phyloP scores from a whole-genome alignment of 1,140 invertebrate genomes.

The Pogonognathellus flavescens region DNA sequence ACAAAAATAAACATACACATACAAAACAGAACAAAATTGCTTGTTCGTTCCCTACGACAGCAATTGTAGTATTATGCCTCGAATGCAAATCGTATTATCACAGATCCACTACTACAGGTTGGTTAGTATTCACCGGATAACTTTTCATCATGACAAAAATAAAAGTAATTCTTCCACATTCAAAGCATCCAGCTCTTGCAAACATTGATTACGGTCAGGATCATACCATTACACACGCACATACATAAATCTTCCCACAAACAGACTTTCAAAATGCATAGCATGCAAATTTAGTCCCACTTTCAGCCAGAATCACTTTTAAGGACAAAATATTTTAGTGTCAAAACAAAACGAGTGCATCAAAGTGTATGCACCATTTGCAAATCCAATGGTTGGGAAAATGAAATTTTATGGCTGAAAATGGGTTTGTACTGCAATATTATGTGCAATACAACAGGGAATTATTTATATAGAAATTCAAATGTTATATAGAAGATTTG shows the following conservation, averaged over 20 bases:
- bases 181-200: constrained; percentile 10
- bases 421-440: not conserved
- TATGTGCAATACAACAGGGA: not conserved
- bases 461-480: not conserved
- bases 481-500: too few species aligned
- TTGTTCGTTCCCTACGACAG: not conserved
- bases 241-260: too few species aligned
- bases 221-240: too few species aligned
- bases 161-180: not conserved
- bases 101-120: not conserved
- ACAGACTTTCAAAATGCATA: too few species aligned
- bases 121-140: not conserved
- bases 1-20: constrained; percentile 39
- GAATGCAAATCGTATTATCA: not conserved
- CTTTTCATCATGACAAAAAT: not conserved
- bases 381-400: too few species aligned
- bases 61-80: not conserved
- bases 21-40: not conserved
- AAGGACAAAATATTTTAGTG: too few species aligned
- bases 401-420: not conserved
- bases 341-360: too few species aligned
- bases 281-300: too few species aligned
- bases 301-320: too few species aligned
- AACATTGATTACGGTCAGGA: too few species aligned
- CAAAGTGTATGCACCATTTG: too few species aligned